These are phyloP conservation scores for Drosophila orosa DNA, from an alignment of 1,140 invertebrate genomes.

Conservation along the genomic window DNA sequence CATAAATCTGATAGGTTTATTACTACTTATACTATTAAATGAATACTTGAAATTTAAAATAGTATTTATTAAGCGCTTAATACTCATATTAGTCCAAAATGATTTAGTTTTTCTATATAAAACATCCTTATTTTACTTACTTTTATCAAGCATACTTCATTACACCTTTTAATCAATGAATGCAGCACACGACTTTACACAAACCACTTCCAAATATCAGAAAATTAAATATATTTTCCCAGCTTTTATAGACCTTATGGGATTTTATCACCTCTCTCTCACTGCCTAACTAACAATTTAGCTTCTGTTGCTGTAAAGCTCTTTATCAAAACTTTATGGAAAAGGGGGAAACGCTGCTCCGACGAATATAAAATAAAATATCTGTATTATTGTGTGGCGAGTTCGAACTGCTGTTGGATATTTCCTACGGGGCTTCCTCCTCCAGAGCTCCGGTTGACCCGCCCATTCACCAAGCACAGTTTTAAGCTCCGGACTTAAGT, in stretches of 20 bases:
- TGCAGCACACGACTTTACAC: background rate
- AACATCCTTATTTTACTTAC: background rate
- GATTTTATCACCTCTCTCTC: background rate
- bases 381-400: conserved; percentile 33
- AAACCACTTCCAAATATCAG: background rate
- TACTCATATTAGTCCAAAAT: background rate
- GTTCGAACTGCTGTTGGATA: conserved; percentile 39
- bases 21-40: background rate
- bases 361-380: conserved; percentile 16
- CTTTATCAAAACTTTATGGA: conserved; percentile 31
- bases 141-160: background rate
- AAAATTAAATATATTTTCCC: background rate
- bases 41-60: background rate
- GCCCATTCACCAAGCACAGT: conserved; percentile 6
- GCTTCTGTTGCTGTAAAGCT: conserved; percentile 27
- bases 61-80: background rate
- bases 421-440: conserved; percentile 28
- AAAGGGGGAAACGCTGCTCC: conserved; percentile 1
- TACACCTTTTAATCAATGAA: background rate
- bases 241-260: background rate
- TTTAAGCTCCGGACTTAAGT: conserved; percentile 59
- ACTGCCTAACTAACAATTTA: conserved; percentile 16
- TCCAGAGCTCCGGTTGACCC: conserved; percentile 6
- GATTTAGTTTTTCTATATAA: background rate
- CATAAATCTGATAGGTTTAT: too few species aligned